Percentiles rank a stretch among this genome's conserved stretches.
Evolutionary conservation across 1,140 invertebrate genomes (phyloP).

Genomic region (Tetraneura akinire): DNA sequence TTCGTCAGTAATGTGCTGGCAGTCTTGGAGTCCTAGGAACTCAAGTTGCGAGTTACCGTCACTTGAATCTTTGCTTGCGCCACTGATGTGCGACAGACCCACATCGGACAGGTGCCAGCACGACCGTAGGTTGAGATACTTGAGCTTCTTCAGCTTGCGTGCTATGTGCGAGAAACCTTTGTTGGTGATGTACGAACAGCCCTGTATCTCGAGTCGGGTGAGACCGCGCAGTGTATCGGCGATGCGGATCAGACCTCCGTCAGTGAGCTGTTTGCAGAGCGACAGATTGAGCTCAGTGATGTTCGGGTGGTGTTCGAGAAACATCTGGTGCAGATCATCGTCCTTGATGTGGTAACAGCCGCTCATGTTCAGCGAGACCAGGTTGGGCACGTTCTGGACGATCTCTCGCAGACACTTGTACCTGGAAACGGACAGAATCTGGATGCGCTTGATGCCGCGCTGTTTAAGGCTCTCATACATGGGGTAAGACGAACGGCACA

Average conservation of each 20-base stretch:
- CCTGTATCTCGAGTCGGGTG: constrained; percentile 83
- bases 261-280: constrained; percentile 92
- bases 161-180: constrained; percentile 80
- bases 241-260: constrained; percentile 79
- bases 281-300: constrained; percentile 83
- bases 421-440: constrained; percentile 76
- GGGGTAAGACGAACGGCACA: constrained; percentile 70
- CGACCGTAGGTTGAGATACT: constrained; percentile 81
- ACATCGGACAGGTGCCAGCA: constrained; percentile 89
- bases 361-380: constrained; percentile 85
- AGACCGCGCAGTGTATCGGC: constrained; percentile 84
- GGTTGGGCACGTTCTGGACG: constrained; percentile 78
- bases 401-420: constrained; percentile 82
- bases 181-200: constrained; percentile 88
- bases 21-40: constrained; percentile 87
- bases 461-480: constrained; percentile 69
- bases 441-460: constrained; percentile 83
- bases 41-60: constrained; percentile 74
- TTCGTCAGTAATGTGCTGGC: constrained; percentile 89
- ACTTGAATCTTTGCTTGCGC: constrained; percentile 67
- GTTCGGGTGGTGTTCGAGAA: constrained; percentile 71
- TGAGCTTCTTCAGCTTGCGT: constrained; percentile 81
- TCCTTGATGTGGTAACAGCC: constrained; percentile 92
- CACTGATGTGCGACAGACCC: constrained; percentile 84
- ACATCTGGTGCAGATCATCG: constrained; percentile 79